A percentile compares a stretch with the other conserved stretches of the same genome.
These are phyloP conservation scores for Pelagia noctiluca DNA, from an alignment of 30 jellyfish, hydroid and myxozoan genomes.

Conservation along the genomic window DNA sequence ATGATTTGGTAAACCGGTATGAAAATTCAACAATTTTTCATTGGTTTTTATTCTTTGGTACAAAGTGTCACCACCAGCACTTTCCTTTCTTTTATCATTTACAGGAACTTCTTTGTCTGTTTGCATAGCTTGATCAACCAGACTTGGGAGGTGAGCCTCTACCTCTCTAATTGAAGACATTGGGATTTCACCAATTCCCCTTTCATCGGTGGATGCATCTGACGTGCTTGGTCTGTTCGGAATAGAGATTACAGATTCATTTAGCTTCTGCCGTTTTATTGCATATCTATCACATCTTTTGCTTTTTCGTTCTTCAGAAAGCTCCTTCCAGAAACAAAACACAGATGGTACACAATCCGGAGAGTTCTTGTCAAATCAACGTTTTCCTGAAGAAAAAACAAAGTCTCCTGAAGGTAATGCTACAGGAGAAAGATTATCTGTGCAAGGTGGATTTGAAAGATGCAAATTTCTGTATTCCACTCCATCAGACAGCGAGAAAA, in stretches of 20 bases:
- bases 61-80: slow-evolving; percentile 19
- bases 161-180: background rate
- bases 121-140: slow-evolving; percentile 16
- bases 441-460: slow-evolving; percentile 15
- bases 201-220: background rate
- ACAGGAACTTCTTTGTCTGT: slow-evolving; percentile 13
- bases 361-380: slow-evolving; percentile 19
- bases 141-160: background rate
- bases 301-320: slow-evolving; percentile 12
- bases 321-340: slow-evolving; percentile 17
- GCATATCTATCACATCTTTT: background rate
- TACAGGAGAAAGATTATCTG: slow-evolving; percentile 60
- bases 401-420: background rate
- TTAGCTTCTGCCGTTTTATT: slow-evolving; percentile 14
- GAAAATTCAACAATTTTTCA: slow-evolving; percentile 14
- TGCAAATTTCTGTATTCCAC: slow-evolving; percentile 40
- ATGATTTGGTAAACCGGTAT: slow-evolving; percentile 38
- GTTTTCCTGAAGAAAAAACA: slow-evolving; percentile 24
- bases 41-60: slow-evolving; percentile 33
- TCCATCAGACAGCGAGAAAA: slow-evolving; percentile 15
- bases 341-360: slow-evolving; percentile 51
- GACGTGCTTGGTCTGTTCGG: slow-evolving; percentile 14
- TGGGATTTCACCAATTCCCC: slow-evolving; percentile 8
- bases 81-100: slow-evolving; percentile 13
- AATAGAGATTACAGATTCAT: background rate